These are phyloP conservation scores for Phengaris alcon DNA, from an alignment of 2,888 invertebrate genomes.

Conservation along the genomic window DNA sequence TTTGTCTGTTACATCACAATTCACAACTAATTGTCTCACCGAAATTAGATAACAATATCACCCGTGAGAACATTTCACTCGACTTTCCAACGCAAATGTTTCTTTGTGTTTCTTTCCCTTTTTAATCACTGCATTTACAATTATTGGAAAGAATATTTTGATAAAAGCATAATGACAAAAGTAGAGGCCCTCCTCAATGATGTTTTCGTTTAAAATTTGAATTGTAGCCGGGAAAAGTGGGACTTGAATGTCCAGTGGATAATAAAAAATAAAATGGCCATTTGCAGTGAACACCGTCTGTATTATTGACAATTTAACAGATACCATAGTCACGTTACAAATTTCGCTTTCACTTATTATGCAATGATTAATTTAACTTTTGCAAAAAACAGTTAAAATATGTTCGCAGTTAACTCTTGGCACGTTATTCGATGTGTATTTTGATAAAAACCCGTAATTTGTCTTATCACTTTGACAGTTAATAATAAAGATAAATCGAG, in stretches of 20 bases:
- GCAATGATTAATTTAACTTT: conserved; percentile 14
- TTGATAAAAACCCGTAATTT: conserved; percentile 11
- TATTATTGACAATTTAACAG: conserved; percentile 15
- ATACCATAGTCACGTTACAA: conserved; percentile 27
- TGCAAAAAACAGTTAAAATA: conserved; percentile 16
- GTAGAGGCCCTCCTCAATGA: not conserved
- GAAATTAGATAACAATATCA: conserved; percentile 66
- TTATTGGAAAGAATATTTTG: too few species aligned
- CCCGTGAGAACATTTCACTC: conserved; percentile 63
- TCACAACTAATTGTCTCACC: conserved; percentile 51
- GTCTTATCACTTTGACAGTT: conserved; percentile 23
- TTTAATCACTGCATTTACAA: too few species aligned
- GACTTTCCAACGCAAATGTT: conserved; percentile 62
- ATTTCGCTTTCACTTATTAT: conserved; percentile 19
- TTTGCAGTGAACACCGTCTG: not conserved
- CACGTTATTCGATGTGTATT: conserved; percentile 16
- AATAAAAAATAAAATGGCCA: not conserved
- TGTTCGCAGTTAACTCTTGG: conserved; percentile 20
- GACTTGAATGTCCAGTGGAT: not conserved
- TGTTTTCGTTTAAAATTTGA: not conserved
- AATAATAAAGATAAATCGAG: conserved; percentile 16
- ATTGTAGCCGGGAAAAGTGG: not conserved
- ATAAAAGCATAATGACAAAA: too few species aligned
- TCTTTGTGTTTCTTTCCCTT: conserved; percentile 47
- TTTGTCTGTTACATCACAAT: conserved; percentile 44